phyloP scores from a whole-genome alignment of 2,888 invertebrate species.

The Homarus gammarus region DNA sequence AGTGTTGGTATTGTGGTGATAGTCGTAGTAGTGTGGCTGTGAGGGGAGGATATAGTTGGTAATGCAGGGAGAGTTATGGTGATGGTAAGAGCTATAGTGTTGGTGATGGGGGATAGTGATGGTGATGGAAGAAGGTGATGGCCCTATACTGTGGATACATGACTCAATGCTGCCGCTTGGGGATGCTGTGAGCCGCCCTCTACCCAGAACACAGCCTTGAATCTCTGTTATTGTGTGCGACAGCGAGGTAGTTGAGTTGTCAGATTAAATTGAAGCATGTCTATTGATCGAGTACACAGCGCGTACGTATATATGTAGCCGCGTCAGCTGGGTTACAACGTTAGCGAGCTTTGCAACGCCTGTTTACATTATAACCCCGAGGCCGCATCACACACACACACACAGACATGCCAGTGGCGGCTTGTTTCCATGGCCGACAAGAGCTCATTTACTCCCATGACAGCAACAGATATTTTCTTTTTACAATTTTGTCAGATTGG shows the following conservation, averaged over 20 bases:
- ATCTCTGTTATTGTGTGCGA: background rate
- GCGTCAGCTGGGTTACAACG: background rate
- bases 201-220: background rate
- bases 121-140: too few species aligned
- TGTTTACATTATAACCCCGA: background rate
- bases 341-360: background rate
- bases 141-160: too few species aligned
- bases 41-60: too few species aligned
- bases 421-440: background rate
- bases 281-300: background rate
- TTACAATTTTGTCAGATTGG: background rate
- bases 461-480: background rate
- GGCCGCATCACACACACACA: background rate
- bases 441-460: background rate
- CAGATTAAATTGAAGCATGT: slow-evolving; percentile 7
- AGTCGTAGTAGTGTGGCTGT: too few species aligned
- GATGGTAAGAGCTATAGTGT: too few species aligned
- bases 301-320: background rate
- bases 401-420: background rate
- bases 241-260: background rate
- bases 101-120: too few species aligned
- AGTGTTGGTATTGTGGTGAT: too few species aligned
- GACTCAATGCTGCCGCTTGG: too few species aligned
- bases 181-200: too few species aligned
- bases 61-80: too few species aligned